These are phyloP conservation scores for Nephrotoma flavescens DNA, from an alignment of 2,888 invertebrate species.

Conservation along the genomic window DNA sequence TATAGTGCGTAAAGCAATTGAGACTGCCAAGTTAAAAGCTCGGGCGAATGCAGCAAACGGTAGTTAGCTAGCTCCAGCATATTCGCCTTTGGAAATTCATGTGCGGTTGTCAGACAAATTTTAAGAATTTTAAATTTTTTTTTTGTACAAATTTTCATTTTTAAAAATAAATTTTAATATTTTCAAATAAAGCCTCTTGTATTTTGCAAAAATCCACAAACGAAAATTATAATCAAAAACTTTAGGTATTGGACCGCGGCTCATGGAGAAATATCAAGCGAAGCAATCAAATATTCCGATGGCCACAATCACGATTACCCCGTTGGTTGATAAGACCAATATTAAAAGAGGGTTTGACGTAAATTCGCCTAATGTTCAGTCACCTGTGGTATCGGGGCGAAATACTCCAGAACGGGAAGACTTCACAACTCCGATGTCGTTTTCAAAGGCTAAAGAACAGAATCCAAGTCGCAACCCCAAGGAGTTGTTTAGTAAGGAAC, in stretches of 20 bases:
- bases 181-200: background rate
- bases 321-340: constrained; percentile 20
- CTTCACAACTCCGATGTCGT: constrained; percentile 18
- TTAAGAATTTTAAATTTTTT: background rate
- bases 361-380: constrained; percentile 47
- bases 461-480: constrained; percentile 30
- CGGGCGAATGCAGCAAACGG: background rate
- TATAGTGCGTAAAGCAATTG: constrained; percentile 28
- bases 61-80: background rate
- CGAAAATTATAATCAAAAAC: background rate
- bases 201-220: background rate
- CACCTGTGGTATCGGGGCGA: constrained; percentile 47
- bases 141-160: background rate
- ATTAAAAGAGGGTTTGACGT: constrained; percentile 24
- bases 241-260: constrained; percentile 14
- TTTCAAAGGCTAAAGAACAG: constrained; percentile 25
- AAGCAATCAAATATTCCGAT: constrained; percentile 8
- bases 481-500: constrained; percentile 51
- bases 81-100: background rate
- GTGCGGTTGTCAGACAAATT: background rate
- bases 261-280: constrained; percentile 9
- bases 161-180: background rate
- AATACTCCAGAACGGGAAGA: constrained; percentile 32
- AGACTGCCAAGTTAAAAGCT: background rate
- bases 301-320: constrained; percentile 11